Evolutionary conservation across 1,140 invertebrate genomes (phyloP), one percentile per base, ranked within the genome.

Genomic region (Diploscapter pachys): DNA sequence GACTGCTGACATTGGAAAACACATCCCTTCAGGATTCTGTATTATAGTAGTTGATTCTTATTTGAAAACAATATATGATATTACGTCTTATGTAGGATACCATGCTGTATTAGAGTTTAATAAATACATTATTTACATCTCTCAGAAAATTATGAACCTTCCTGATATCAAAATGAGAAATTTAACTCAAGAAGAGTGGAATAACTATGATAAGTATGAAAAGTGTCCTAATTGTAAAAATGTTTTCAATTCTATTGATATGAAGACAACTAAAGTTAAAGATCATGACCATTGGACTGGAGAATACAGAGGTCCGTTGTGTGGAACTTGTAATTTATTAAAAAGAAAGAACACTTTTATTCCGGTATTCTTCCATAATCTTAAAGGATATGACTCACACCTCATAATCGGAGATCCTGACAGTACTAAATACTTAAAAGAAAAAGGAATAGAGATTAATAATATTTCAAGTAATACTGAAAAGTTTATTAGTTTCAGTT

Each of bases 331-430:
- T 73, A 73, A 73, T 59, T 48, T 69, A 2, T 4, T 9, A 59
- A 63, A 63, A 31, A 74, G 54, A 5, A 68, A 72, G 48, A 55
- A 73, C 48, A 73, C 11, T 11, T 69, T 73, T 48, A 68, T 73
- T 6, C 72, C 72, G 3, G 63, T 73, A 55, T 67, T 73, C 5
- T 73, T 73, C 51, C 72, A 76, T 53, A 76, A 76, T 65, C 56
- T 77, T n/a, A 78, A 71, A 74, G 65, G 54, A 8, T 78, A 78
- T 79, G 76, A 78, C 71, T 79, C 76, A 5, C 76, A 78, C 51
- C 6, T 59, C 4, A 78, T 78, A 63, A 72, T 78, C 5, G 57
- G 50, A 31, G 76, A 70, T 70, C 50, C 71, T 2, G 64, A 80
- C 5, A 78, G 50, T 72, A n/a, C 9, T 56, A n/a, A 77, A 69